phyloP scores from a whole-genome alignment of 2,113 vertebrate species.

The Pipra filicauda region DNA sequence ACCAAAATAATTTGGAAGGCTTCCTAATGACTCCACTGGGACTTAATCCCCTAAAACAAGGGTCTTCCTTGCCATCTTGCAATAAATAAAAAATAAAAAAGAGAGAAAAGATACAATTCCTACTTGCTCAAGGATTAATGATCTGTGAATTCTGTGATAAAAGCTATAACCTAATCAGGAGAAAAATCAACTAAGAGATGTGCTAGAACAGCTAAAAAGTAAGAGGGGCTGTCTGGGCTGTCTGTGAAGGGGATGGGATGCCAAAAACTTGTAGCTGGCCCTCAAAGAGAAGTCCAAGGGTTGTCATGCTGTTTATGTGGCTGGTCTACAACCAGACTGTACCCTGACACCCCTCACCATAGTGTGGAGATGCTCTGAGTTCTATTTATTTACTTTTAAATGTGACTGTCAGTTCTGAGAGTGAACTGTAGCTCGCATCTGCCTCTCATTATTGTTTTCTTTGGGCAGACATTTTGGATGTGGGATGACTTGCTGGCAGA shows the following conservation, averaged over 20 bases:
- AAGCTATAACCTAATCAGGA: background rate
- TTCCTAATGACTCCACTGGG: background rate
- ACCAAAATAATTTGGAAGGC: background rate
- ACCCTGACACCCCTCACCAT: no score
- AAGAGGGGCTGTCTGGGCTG: background rate
- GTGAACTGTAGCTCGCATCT: background rate
- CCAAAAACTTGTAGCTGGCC: background rate
- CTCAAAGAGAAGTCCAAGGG: background rate
- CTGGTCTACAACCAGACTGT: background rate
- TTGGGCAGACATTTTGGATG: background rate
- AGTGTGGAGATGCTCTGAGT: background rate
- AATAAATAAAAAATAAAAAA: background rate
- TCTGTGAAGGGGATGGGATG: background rate
- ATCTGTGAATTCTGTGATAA: background rate
- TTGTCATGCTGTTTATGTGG: background rate
- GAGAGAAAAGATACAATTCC: rapidly evolving
- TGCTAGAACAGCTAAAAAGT: background rate
- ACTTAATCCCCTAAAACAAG: background rate
- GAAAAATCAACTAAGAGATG: background rate
- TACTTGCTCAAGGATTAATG: background rate
- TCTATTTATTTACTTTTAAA: background rate
- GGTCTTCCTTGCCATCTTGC: background rate
- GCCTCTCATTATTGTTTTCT: background rate
- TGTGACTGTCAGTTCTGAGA: background rate
- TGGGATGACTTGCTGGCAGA: background rate